A percentile compares a stretch with the other conserved stretches of the same genome.
These are phyloP conservation scores for Actinostola sp. DNA, from an alignment of 92 coral and sea anemone species.

Conservation along the genomic window DNA sequence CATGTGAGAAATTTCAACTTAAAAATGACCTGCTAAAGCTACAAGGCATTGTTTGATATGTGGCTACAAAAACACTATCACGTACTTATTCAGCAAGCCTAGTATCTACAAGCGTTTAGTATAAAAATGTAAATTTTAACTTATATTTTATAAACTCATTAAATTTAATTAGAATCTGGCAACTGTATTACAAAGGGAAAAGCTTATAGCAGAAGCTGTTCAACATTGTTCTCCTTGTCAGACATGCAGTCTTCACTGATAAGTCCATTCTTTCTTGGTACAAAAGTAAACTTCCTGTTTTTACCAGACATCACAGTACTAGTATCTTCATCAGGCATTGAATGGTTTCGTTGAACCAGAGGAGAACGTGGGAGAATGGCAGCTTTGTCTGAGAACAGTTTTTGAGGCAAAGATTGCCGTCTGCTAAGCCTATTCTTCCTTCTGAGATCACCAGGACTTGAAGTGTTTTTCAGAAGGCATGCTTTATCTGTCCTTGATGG, in stretches of 20 bases:
- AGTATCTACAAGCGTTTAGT: no score
- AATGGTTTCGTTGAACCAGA: constrained; percentile 75
- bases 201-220: constrained; percentile 42
- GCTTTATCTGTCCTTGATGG: constrained; percentile 70
- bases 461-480: constrained; percentile 70
- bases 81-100: no score
- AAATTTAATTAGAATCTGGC: background rate
- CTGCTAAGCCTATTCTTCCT: constrained; percentile 58
- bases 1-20: no score
- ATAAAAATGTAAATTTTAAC: background rate
- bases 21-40: no score
- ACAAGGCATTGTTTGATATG: no score
- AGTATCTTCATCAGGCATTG: constrained; percentile 39
- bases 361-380: constrained; percentile 84
- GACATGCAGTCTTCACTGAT: constrained; percentile 61
- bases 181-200: background rate
- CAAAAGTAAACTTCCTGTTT: constrained; percentile 56
- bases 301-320: constrained; percentile 46
- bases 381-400: constrained; percentile 76
- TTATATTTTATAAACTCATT: no score
- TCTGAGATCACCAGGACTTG: constrained; percentile 72
- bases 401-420: constrained; percentile 82
- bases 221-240: constrained; percentile 81
- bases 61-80: no score
- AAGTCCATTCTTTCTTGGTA: constrained; percentile 46